phyloP scores from a whole-genome alignment of 1,140 invertebrate genomes.

The Papilio glaucus region DNA sequence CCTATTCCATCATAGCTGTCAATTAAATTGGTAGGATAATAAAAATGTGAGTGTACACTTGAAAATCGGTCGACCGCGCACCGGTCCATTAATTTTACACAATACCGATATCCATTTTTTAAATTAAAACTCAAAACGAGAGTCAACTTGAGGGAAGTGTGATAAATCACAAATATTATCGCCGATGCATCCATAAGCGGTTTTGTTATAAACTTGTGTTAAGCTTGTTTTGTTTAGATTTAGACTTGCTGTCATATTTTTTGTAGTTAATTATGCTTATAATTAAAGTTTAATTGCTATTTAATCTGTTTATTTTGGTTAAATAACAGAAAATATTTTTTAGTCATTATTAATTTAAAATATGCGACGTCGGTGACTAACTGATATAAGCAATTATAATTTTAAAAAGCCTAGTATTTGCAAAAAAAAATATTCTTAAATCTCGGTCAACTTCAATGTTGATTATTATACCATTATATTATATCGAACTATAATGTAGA shows the following conservation, averaged over 20 bases:
- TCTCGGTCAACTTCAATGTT: too few species aligned
- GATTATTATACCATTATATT: too few species aligned
- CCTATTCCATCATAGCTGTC: constrained; percentile 30
- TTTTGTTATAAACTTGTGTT: neutral
- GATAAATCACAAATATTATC: constrained; percentile 15
- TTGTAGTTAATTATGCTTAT: neutral
- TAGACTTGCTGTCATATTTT: neutral
- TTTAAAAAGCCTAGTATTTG: too few species aligned
- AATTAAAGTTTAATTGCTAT: neutral
- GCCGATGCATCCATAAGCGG: neutral
- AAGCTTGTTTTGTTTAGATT: neutral
- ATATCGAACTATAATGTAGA: too few species aligned
- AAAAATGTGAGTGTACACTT: constrained; percentile 33
- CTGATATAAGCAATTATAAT: too few species aligned
- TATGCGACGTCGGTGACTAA: too few species aligned
- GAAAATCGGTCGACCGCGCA: constrained; percentile 3
- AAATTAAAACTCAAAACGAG: constrained; percentile 22
- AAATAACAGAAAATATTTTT: too few species aligned
- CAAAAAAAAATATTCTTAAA: neutral
- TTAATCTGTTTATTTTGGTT: too few species aligned
- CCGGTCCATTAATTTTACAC: constrained; percentile 25
- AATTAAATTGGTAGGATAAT: neutral
- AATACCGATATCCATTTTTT: constrained; percentile 17
- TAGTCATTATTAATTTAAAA: too few species aligned
- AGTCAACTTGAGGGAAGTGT: constrained; percentile 17